Percentiles rank a stretch among this genome's conserved stretches.
Evolutionary conservation across 2,113 vertebrate species (phyloP).

Genomic region (Monarcha castaneiventris): DNA sequence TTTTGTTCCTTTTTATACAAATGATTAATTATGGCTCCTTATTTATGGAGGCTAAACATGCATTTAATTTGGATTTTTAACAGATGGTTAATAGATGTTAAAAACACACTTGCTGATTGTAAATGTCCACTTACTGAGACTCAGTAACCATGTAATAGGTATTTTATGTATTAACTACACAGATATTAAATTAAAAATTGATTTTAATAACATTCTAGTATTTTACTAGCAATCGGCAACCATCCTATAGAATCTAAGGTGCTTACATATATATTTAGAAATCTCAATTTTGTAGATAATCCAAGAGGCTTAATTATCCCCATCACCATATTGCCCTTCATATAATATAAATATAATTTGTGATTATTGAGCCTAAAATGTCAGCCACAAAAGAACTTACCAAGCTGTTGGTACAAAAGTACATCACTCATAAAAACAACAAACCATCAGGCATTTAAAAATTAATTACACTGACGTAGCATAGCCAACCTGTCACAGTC

Average conservation of each 20-base stretch:
- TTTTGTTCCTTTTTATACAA: neutral
- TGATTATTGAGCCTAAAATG: conserved; percentile 37
- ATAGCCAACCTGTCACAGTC: neutral
- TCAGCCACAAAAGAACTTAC: conserved; percentile 42
- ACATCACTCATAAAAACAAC: conserved; percentile 51
- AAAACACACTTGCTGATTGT: conserved; percentile 57
- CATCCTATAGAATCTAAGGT: neutral
- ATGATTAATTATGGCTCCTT: conserved; percentile 32
- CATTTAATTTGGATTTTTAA: conserved; percentile 44
- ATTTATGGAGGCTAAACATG: conserved; percentile 38
- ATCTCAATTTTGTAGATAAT: neutral
- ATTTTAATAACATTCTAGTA: conserved; percentile 21
- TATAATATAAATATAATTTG: conserved; percentile 25
- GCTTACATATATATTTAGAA: neutral
- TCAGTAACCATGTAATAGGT: conserved; percentile 59
- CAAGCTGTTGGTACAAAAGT: neutral
- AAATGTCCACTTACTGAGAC: conserved; percentile 60
- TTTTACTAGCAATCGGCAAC: neutral
- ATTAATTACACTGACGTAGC: neutral
- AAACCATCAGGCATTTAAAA: conserved; percentile 44
- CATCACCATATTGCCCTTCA: neutral
- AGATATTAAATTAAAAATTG: conserved; percentile 34
- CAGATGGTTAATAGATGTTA: conserved; percentile 62
- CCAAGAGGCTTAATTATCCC: conserved; percentile 27
- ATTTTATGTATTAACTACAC: conserved; percentile 39